phyloP scores from a whole-genome alignment of 2,113 vertebrate species.

The Neopipo cinnamomea region DNA sequence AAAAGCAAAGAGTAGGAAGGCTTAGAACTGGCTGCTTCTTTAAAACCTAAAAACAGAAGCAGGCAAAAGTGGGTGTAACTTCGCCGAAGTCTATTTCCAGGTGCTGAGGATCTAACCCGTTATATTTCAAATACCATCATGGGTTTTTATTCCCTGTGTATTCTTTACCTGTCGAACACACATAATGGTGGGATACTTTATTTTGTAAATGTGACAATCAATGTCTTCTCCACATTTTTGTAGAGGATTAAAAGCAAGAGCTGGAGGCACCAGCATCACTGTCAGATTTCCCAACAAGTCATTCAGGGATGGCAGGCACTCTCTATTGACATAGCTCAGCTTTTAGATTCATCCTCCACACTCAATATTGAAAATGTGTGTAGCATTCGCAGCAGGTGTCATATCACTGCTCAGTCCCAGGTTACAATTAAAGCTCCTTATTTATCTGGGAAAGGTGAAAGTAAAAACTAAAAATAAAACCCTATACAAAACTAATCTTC shows the following conservation, averaged over 20 bases:
- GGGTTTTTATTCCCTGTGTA: background rate
- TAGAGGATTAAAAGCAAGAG: conserved; percentile 14
- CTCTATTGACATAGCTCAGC: background rate
- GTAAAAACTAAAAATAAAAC: background rate
- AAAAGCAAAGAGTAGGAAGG: background rate
- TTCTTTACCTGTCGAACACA: conserved; percentile 51
- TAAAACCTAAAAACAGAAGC: background rate
- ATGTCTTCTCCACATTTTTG: conserved; percentile 18
- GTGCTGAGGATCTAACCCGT: conserved; percentile 1
- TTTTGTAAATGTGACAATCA: conserved; percentile 71
- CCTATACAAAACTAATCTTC: background rate
- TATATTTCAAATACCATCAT: background rate
- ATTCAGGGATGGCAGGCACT: background rate
- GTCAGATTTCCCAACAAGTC: conserved; percentile 35
- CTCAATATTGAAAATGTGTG: background rate
- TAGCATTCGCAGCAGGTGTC: background rate
- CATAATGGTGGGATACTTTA: conserved; percentile 56
- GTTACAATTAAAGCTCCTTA: background rate
- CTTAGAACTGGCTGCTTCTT: background rate
- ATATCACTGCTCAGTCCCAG: background rate
- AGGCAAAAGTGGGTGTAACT: background rate
- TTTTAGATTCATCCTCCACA: background rate
- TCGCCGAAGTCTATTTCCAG: background rate
- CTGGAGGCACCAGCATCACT: background rate
- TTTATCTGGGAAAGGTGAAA: background rate